These are phyloP conservation scores for Pachycephus smyrnensis DNA, from an alignment of 2,888 invertebrate genomes.

Conservation along the genomic window DNA sequence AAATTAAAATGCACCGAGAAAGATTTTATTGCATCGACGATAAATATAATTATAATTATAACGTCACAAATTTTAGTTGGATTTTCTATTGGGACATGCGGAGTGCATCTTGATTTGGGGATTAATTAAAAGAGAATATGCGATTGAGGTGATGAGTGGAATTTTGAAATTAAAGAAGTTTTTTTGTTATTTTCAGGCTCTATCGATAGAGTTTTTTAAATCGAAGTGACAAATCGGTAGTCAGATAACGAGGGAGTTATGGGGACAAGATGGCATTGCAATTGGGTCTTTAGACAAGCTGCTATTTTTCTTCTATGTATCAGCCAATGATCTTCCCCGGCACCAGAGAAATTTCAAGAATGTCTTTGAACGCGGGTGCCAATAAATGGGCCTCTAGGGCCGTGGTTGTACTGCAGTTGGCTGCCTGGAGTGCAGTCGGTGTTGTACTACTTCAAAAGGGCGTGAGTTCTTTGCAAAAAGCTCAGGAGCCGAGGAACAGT, in stretches of 20 bases:
- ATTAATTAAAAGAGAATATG: not conserved
- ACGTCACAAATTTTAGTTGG: too few relatives aligned
- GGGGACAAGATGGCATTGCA: not conserved
- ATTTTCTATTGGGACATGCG: not conserved
- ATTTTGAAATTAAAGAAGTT: not conserved
- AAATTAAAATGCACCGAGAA: not conserved
- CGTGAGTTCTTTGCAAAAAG: slow-evolving; percentile 41
- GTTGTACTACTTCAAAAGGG: slow-evolving; percentile 53
- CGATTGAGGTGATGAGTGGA: not conserved
- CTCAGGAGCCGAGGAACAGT: slow-evolving; percentile 23
- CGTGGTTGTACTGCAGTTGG: slow-evolving; percentile 51
- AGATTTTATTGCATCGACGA: not conserved
- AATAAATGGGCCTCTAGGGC: slow-evolving; percentile 55
- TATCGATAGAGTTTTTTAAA: not conserved
- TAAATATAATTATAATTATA: not conserved
- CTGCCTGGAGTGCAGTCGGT: slow-evolving; percentile 53
- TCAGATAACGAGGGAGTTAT: not conserved
- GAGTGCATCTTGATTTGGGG: not conserved
- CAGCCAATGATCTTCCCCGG: slow-evolving; percentile 26
- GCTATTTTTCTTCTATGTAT: slow-evolving; percentile 22
- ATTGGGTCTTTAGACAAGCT: not conserved
- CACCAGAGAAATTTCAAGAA: slow-evolving; percentile 28
- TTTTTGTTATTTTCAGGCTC: not conserved
- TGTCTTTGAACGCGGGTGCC: slow-evolving; percentile 44
- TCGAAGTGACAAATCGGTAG: not conserved